Evolutionary conservation across 2,113 vertebrate genomes (phyloP).

Genomic region (Chaenocephalus aceratus): DNA sequence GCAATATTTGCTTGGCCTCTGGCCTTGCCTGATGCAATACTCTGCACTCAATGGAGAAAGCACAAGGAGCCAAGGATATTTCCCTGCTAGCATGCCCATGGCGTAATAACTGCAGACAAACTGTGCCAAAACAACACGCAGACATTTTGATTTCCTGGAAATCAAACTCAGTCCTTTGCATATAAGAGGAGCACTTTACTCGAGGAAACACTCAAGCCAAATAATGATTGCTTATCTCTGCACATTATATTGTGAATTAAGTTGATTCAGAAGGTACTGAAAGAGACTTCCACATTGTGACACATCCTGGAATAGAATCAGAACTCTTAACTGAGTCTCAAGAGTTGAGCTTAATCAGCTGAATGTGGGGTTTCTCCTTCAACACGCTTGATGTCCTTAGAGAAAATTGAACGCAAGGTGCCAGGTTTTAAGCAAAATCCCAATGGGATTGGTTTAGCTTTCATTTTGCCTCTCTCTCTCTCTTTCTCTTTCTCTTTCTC

Average conservation of each 20-base stretch:
- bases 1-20: conserved; percentile 78
- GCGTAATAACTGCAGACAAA: conserved; percentile 55
- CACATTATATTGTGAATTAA: conserved; percentile 21
- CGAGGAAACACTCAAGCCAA: not conserved
- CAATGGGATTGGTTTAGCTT: conserved; percentile 66
- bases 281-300: conserved; percentile 8
- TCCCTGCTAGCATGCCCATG: conserved; percentile 71
- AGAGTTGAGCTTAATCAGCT: conserved; percentile 47
- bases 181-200: conserved; percentile 14
- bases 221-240: conserved; percentile 4
- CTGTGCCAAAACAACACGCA: conserved; percentile 51
- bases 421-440: conserved; percentile 69
- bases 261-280: conserved; percentile 7
- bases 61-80: conserved; percentile 66
- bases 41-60: conserved; percentile 62
- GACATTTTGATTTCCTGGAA: conserved; percentile 53
- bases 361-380: conserved; percentile 52
- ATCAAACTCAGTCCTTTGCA: conserved; percentile 2
- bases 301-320: conserved; percentile 26
- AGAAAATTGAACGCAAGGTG: conserved; percentile 55
- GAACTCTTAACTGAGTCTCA: conserved; percentile 28
- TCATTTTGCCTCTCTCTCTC: conserved; percentile 47
- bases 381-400: conserved; percentile 39
- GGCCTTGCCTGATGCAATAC: conserved; percentile 63
- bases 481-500: conserved; percentile 18